These are phyloP conservation scores for Timema podura DNA, from an alignment of 2,888 invertebrate species.

Conservation along the genomic window DNA sequence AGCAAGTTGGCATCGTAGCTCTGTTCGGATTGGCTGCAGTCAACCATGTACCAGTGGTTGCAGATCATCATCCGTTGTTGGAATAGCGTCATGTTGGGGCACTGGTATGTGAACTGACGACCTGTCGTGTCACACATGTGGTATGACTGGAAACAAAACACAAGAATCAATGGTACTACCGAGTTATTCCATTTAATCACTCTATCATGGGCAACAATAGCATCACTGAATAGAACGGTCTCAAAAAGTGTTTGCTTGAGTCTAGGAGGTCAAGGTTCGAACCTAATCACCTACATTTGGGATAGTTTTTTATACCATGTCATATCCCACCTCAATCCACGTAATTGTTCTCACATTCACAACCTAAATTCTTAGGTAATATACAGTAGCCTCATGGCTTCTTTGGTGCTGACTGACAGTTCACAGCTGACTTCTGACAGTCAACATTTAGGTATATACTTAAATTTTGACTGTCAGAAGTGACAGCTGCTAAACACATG, in stretches of 20 bases:
- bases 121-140: slow-evolving; percentile 78
- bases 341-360: too few relatives aligned
- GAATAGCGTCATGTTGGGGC: slow-evolving; percentile 74
- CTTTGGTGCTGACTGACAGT: too few relatives aligned
- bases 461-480: too few relatives aligned
- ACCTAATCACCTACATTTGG: slow-evolving; percentile 24
- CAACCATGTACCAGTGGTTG: slow-evolving; percentile 80
- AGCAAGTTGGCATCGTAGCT: slow-evolving; percentile 67
- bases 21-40: slow-evolving; percentile 64
- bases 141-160: slow-evolving; percentile 56
- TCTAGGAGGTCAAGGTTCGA: slow-evolving; percentile 24
- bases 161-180: background rate
- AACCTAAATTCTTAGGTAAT: too few relatives aligned
- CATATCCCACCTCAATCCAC: too few relatives aligned
- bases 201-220: background rate
- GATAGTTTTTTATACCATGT: too few relatives aligned
- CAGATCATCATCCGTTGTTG: slow-evolving; percentile 78
- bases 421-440: too few relatives aligned
- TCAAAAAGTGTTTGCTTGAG: too few relatives aligned
- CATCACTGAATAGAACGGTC: too few relatives aligned
- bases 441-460: too few relatives aligned
- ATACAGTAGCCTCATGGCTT: too few relatives aligned
- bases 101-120: slow-evolving; percentile 71
- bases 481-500: too few relatives aligned
- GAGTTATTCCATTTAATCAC: background rate